Conservation (phyloP, 2,113 vertebrate species). For the Pleuronectes platessa region DNA sequence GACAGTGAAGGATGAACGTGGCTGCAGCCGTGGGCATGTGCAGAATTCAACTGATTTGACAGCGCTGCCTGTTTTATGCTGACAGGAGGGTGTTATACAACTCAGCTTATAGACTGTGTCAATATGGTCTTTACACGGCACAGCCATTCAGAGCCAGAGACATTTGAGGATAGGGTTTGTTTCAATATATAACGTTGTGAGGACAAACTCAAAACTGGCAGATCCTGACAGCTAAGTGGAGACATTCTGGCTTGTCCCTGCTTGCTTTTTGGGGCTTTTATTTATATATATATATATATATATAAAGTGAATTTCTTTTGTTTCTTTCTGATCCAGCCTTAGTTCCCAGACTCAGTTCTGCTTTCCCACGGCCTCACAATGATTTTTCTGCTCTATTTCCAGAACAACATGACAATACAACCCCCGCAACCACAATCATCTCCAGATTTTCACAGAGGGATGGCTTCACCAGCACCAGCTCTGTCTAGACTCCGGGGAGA, state of each 20-base stretch:
- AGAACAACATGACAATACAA: not conserved
- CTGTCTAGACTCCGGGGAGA: too few relatives aligned
- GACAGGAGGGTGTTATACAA: not conserved
- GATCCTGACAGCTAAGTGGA: not conserved
- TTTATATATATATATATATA: too few relatives aligned
- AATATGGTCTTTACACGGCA: slow-evolving; percentile 16
- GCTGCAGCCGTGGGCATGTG: not conserved
- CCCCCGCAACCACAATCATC: not conserved
- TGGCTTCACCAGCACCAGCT: too few relatives aligned
- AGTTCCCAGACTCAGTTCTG: not conserved
- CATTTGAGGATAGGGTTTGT: slow-evolving; percentile 1
- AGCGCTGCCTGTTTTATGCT: slow-evolving; percentile 33
- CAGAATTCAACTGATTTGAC: slow-evolving; percentile 15
- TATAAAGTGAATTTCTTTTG: too few relatives aligned
- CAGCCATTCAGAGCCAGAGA: slow-evolving; percentile 17
- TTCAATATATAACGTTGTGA: not conserved
- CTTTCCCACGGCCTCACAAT: not conserved
- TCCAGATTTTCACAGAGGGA: not conserved
- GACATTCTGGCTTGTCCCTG: not conserved
- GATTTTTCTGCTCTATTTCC: not conserved
- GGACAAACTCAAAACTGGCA: not conserved
- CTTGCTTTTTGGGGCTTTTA: too few relatives aligned
- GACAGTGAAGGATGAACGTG: not conserved
- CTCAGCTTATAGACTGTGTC: slow-evolving; percentile 29
- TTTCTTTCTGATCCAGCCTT: not conserved